Percentiles rank a stretch among this genome's conserved stretches.
Conservation (phyloP, 92 coral and sea anemone genomes). For the Phenganax stokvisi region DNA sequence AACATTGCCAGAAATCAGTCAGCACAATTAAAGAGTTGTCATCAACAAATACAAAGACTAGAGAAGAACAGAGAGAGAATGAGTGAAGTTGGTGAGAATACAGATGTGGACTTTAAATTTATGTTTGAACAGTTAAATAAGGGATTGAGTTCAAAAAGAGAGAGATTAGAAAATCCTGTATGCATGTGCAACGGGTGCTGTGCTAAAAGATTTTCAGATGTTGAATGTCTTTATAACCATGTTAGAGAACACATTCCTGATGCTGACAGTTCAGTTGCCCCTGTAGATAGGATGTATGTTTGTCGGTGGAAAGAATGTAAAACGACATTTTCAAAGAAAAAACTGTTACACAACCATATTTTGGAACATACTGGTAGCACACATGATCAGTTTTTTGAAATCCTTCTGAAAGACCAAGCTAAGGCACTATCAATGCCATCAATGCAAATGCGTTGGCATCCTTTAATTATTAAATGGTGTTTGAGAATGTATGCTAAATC, state of each 20-base stretch:
- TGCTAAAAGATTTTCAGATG: constrained; percentile 28
- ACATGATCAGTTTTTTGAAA: constrained; percentile 22
- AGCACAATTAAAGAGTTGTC: constrained; percentile 18
- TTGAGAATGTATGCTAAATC: constrained; percentile 32
- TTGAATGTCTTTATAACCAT: constrained; percentile 34
- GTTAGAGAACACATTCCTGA: constrained; percentile 41
- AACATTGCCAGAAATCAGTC: constrained; percentile 25
- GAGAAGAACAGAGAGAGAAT: constrained; percentile 33
- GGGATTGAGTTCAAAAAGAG: constrained; percentile 24
- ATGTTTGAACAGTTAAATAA: constrained; percentile 29
- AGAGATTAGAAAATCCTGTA: constrained; percentile 19
- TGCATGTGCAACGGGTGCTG: constrained; percentile 36
- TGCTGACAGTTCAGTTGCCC: constrained; percentile 25
- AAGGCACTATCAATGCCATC: constrained; percentile 38
- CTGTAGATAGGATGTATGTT: constrained; percentile 22
- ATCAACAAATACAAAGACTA: constrained; percentile 18
- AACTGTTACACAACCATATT: constrained; percentile 30
- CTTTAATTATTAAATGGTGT: constrained; percentile 16
- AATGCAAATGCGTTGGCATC: constrained; percentile 42
- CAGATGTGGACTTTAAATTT: constrained; percentile 32
- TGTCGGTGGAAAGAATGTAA: constrained; percentile 35
- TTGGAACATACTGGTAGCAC: constrained; percentile 27
- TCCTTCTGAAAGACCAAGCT: constrained; percentile 20
- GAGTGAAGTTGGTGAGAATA: constrained; percentile 40
- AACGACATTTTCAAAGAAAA: constrained; percentile 31